Conservation (phyloP, 2,797 vertebrate species). For the Myotis myotis region DNA sequence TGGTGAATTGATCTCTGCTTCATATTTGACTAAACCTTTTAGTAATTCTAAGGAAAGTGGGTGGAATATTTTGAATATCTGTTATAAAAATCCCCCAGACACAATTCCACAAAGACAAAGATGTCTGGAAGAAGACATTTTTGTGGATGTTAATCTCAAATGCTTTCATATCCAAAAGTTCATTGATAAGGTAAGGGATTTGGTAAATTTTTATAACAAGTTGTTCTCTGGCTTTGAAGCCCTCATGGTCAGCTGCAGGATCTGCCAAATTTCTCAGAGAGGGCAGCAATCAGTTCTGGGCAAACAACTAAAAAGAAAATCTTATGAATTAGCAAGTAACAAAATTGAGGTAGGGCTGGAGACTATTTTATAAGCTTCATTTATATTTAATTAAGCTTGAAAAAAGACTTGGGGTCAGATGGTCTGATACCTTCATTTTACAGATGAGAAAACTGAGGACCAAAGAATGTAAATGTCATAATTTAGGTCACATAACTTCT, state of each 20-base stretch:
- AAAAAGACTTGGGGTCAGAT: background rate
- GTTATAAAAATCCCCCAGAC: constrained; percentile 30
- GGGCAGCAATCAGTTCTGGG: constrained; percentile 38
- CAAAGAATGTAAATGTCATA: background rate
- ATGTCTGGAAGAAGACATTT: constrained; percentile 41
- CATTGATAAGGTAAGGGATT: constrained; percentile 50
- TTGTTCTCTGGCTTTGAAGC: constrained; percentile 51
- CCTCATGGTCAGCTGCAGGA: background rate
- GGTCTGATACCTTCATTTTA: constrained; percentile 16
- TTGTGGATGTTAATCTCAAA: background rate
- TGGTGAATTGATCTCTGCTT: constrained; percentile 34
- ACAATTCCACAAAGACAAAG: background rate
- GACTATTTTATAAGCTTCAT: constrained; percentile 1
- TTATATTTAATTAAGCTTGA: constrained; percentile 15
- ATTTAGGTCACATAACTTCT: background rate
- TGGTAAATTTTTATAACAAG: constrained; percentile 21
- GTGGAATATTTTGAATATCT: constrained; percentile 49
- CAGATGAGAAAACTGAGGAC: constrained; percentile 54
- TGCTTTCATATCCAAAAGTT: constrained; percentile 1
- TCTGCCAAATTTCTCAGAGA: constrained; percentile 46
- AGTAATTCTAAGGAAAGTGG: constrained; percentile 47
- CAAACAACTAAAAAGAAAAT: constrained; percentile 36
- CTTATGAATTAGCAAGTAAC: constrained; percentile 37
- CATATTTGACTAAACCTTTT: constrained; percentile 44
- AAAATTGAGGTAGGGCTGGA: background rate